Base-by-base conservation (phyloP, 2,113 vertebrate species). In the Xerus inauris region DNA sequence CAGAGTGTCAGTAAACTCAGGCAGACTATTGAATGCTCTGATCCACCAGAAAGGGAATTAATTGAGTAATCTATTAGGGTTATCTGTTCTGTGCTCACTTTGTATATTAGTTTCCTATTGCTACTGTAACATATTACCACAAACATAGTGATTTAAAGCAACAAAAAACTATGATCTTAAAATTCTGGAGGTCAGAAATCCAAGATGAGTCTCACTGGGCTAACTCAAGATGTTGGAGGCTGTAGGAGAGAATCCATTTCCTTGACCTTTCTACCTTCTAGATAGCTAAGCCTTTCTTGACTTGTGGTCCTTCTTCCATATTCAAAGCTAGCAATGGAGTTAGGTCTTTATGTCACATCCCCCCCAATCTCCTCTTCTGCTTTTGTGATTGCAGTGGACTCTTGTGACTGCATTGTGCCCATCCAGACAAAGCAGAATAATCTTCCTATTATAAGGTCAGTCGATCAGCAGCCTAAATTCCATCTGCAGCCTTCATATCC, bases 1-100 rank as follows among this genome's bases (percentile, higher is more conserved):
- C 92, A 90, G 3, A 4, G 6, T 59, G n/a, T 93, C 59, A 85
- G 67, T 19, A 92, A 89, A 76, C 92, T 85, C 73, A 95, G 49
- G 54, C 35, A 77, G 85, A 35, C 42, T 89, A 40, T 57, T 72
- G 42, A 91, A 4, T 13, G n/a, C 8, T 89, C 73, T 91, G 64
- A 91, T 72, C n/a, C 73, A 6, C 40, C 16, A 79, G 42, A 5
- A 81, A 38, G 38, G 45, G 51, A 87, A 80, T 72, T 73, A 77
- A 73, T 6, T 72, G 51, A 67, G 20, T 24, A 35, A 51, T 38
- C n/a, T 51, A 24, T 77, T 57, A 73, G 22, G 20, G 16, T 62
- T 28, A 49, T 3, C 28, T 85, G 26, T 83, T 79, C 94, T 79
- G 4, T 80, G 17, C 28, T 32, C 67, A 76, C 13, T 1, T 62